These are phyloP conservation scores for Chromobotia macracanthus DNA, from an alignment of 2,797 vertebrate species.

Conservation along the genomic window DNA sequence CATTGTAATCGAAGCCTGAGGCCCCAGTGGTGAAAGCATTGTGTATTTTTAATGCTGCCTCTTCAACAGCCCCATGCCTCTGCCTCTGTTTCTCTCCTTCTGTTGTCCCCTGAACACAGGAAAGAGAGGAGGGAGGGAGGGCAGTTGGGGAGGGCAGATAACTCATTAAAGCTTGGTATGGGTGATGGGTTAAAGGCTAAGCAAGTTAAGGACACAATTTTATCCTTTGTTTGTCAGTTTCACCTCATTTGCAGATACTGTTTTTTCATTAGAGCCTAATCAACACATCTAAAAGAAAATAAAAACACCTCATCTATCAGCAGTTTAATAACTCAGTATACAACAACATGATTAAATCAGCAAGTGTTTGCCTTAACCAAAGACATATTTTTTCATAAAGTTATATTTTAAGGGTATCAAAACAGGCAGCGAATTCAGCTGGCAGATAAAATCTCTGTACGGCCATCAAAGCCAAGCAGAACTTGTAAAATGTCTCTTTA, in stretches of 20 bases:
- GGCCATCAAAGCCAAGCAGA: not conserved
- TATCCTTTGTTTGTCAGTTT: constrained; percentile 32
- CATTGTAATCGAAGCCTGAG: constrained; percentile 22
- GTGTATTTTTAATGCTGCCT: constrained; percentile 69
- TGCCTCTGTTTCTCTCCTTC: constrained; percentile 52
- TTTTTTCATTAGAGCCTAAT: constrained; percentile 33
- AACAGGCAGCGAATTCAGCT: not conserved
- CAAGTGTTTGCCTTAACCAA: constrained; percentile 5
- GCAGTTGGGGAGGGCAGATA: constrained; percentile 13
- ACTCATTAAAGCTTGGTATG: constrained; percentile 51
- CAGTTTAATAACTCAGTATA: too few relatives aligned
- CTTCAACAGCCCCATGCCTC: too few relatives aligned
- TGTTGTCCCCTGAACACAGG: constrained; percentile 36
- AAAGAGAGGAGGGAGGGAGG: too few relatives aligned
- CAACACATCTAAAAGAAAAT: constrained; percentile 9
- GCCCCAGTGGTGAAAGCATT: constrained; percentile 54
- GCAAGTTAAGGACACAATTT: constrained; percentile 13
- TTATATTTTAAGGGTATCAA: not conserved
- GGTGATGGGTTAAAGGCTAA: constrained; percentile 27
- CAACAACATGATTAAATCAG: constrained; percentile 51
- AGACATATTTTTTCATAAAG: not conserved
- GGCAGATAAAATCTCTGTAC: not conserved
- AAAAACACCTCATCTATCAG: not conserved
- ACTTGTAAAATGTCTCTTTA: not conserved
- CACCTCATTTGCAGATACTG: not conserved